These are phyloP conservation scores for Ptiloglossa arizonensis DNA, from an alignment of 1,140 invertebrate genomes.

Conservation along the genomic window DNA sequence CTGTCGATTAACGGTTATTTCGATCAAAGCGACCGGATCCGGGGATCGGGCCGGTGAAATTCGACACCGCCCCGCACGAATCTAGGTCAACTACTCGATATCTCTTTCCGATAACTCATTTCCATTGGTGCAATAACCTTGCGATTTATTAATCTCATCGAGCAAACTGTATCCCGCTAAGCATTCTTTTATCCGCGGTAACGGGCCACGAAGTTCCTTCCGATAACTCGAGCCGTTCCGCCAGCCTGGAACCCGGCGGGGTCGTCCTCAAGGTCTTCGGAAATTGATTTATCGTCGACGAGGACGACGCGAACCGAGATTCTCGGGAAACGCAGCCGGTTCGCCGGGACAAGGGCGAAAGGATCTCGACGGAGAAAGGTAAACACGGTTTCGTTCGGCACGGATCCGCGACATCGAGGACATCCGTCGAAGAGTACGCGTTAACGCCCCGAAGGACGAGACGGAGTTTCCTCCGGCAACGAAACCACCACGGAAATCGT, in stretches of 20 bases:
- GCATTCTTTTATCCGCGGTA: not conserved
- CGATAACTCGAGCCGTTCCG: not conserved
- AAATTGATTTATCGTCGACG: too few species aligned
- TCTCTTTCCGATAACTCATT: conserved; percentile 33
- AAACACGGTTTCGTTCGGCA: too few species aligned
- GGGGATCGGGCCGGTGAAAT: not conserved
- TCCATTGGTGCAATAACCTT: conserved; percentile 30
- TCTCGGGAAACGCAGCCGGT: too few species aligned
- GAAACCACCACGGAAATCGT: too few species aligned
- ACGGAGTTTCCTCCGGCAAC: too few species aligned
- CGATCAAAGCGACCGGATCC: not conserved
- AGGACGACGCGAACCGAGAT: too few species aligned
- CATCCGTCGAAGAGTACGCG: too few species aligned
- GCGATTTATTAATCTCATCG: conserved; percentile 18
- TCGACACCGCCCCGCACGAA: not conserved
- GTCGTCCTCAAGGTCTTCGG: too few species aligned
- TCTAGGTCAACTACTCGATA: conserved; percentile 1
- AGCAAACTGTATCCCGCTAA: not conserved
- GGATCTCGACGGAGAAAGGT: too few species aligned
- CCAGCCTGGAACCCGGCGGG: not conserved
- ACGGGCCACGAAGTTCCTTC: not conserved
- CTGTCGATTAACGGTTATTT: conserved; percentile 11
- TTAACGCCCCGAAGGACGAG: too few species aligned
- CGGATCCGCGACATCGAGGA: too few species aligned
- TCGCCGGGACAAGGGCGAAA: too few species aligned